Evolutionary conservation across 2,888 invertebrate species (phyloP).

Genomic region (Scaptomyza reducta): DNA sequence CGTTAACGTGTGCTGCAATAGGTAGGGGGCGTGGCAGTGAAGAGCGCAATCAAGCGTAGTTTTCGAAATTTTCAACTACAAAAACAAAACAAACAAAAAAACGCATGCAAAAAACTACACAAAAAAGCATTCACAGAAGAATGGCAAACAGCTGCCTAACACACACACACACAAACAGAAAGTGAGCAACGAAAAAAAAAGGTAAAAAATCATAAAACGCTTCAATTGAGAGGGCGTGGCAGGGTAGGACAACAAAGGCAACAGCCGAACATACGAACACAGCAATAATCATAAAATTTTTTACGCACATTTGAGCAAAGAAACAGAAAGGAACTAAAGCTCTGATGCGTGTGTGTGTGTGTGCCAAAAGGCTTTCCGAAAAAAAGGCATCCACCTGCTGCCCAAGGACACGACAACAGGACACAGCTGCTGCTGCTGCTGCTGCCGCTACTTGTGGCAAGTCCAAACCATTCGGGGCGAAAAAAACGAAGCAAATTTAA

Average conservation of each 20-base stretch:
- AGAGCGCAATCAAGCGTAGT: constrained; percentile 61
- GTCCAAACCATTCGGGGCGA: not conserved
- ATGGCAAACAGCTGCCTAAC: constrained; percentile 34
- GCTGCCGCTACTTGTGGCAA: not conserved
- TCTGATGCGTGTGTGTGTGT: constrained; percentile 13
- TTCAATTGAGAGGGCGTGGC: constrained; percentile 31
- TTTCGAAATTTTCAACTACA: constrained; percentile 56
- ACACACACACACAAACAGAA: not conserved
- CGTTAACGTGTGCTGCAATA: constrained; percentile 7
- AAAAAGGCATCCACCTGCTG: constrained; percentile 36
- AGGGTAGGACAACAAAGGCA: constrained; percentile 25
- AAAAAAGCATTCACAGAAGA: constrained; percentile 20
- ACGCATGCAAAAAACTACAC: constrained; percentile 61
- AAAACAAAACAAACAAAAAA: constrained; percentile 10
- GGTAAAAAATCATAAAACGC: constrained; percentile 70
- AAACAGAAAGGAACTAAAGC: constrained; percentile 28
- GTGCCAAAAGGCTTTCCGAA: constrained; percentile 37
- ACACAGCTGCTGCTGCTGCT: constrained; percentile 45
- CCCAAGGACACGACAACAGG: constrained; percentile 50
- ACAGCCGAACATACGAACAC: constrained; percentile 6
- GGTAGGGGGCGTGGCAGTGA: constrained; percentile 48
- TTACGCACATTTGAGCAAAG: constrained; percentile 73
- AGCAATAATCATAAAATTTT: constrained; percentile 75
- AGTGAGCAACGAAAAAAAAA: constrained; percentile 39
- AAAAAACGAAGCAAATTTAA: constrained; percentile 60